Base-by-base conservation (phyloP, 1,140 invertebrate species). In the Drosophila auraria region DNA sequence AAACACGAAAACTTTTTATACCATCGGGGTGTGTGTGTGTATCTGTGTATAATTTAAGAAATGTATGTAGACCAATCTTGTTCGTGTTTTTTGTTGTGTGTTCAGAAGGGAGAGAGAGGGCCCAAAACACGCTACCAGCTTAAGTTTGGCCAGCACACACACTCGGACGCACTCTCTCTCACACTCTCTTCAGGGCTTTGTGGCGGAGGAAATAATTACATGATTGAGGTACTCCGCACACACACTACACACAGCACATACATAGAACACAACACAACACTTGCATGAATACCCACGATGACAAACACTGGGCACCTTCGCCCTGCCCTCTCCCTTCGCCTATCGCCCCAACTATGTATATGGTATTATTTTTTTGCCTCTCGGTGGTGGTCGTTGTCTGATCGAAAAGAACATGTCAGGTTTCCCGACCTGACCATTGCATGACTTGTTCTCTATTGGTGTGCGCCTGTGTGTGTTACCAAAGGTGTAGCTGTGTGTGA, bases 201-300 rank as follows among this genome's bases (percentile, higher is more conserved):
- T 79, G 84, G 86, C 82, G 68, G 83, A 91, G 91, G 91, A 92
- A 92, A 92, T 92, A 92, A 92, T 92, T 92, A 92, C 83, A 92
- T 92, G 91, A 92, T 92, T 87, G 91, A 92, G 83, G 87, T 81
- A 92, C 83, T 75, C 72, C 68, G 62, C 72, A 74, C 78, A 84
- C 53, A 58, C 45, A 58, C 47, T 33, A 64, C 58, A 66, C 11
- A 62, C 74, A 54, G 51, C 17, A 8, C 33, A 54, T 36, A 38
- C 53, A 38, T 15, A 56, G 54, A 25, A 63, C 78, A 53, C 44
- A 25, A 63, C 78, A 53, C 44, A 57, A 66, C 47, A 81, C 50
- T 66, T 45, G 50, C 53, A 44, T 49, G 59, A 72, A 79, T 64
- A 65, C 61, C 71, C 71, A 87, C 83, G 73, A 72, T 73, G 60